A percentile compares a stretch with the other conserved stretches of the same genome.
phyloP scores from a whole-genome alignment of 2,113 vertebrate genomes.

The Bubalus kerabau region DNA sequence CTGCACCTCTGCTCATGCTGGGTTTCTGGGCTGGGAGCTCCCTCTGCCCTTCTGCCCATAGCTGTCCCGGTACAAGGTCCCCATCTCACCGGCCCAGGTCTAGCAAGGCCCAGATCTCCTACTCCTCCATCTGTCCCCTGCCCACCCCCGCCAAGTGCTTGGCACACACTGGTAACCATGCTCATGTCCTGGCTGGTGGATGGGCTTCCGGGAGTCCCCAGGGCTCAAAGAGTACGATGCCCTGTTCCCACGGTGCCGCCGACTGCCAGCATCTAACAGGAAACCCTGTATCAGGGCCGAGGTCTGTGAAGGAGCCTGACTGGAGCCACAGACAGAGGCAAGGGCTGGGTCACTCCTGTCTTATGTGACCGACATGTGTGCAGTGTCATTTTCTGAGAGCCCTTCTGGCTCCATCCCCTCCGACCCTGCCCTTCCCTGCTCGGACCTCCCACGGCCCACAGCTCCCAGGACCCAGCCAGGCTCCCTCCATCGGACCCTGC shows the following conservation, averaged over 20 bases:
- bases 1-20: neutral
- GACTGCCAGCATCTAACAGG: neutral
- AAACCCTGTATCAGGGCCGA: neutral
- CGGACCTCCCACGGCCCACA: neutral
- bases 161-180: neutral
- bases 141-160: neutral
- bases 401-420: neutral
- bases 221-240: neutral
- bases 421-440: neutral
- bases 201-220: neutral
- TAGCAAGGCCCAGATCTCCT: neutral
- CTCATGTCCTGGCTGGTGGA: neutral
- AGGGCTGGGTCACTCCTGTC: neutral
- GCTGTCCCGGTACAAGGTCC: neutral
- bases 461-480: neutral
- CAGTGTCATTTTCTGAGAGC: neutral
- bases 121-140: neutral
- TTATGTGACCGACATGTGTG: neutral
- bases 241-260: rapidly evolving
- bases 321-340: neutral
- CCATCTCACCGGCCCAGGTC: neutral
- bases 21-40: neutral
- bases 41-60: neutral
- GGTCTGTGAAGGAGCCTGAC: neutral
- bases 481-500: neutral